These are phyloP conservation scores for Temnothorax rugatulus DNA, from an alignment of 2,888 invertebrate species.

Conservation along the genomic window DNA sequence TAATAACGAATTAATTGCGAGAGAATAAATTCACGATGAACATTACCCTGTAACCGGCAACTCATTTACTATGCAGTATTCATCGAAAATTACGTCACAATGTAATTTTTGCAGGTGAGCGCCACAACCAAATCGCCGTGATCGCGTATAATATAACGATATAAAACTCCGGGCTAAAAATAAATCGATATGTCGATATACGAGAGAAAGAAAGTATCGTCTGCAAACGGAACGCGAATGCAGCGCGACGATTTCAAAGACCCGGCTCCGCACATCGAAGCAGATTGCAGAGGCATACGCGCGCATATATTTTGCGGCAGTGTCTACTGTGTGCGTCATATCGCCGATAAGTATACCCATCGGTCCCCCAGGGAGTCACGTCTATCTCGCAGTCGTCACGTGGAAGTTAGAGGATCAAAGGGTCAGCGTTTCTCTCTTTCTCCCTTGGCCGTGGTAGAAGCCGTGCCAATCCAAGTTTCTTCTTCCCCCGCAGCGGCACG, in stretches of 20 bases:
- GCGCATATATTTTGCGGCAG: not conserved
- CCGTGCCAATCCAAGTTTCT: conserved; percentile 47
- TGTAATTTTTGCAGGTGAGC: conserved; percentile 23
- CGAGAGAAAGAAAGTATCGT: not conserved
- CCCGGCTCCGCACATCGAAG: not conserved
- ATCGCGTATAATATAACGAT: not conserved
- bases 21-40: conserved; percentile 33
- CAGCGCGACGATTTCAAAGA: conserved; percentile 1
- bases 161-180: not conserved
- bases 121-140: not conserved
- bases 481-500: conserved; percentile 50
- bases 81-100: conserved; percentile 8
- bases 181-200: conserved; percentile 10
- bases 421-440: conserved; percentile 66
- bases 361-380: conserved; percentile 63
- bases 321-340: not conserved
- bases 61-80: conserved; percentile 30
- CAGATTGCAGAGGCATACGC: not conserved
- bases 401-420: conserved; percentile 71
- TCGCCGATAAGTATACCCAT: conserved; percentile 24
- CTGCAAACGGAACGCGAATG: not conserved
- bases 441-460: not conserved
- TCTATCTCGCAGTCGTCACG: conserved; percentile 70
- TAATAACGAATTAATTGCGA: conserved; percentile 47
- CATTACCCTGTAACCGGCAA: conserved; percentile 28